A percentile compares a stretch with the other conserved stretches of the same genome.
Conservation (phyloP, 92 coral and sea anemone genomes). For the Hydrozoanthus gracilis region DNA sequence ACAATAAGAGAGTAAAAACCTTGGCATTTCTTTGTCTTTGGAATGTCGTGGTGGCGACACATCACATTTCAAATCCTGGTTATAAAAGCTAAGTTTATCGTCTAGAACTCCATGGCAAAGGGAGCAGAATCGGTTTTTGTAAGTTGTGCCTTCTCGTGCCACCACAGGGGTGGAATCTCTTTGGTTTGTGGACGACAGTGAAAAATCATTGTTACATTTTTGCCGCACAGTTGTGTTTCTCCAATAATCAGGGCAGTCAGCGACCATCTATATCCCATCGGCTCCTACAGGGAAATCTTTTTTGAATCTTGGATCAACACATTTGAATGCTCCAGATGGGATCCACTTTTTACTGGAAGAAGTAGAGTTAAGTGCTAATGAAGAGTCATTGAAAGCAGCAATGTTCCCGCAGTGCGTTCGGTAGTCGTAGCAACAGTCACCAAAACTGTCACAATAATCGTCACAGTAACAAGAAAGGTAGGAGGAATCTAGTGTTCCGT, state of each 20-base stretch:
- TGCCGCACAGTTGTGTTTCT: background rate
- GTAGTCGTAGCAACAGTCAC: conserved; percentile 17
- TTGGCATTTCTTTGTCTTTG: background rate
- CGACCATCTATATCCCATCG: background rate
- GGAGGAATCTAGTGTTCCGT: background rate
- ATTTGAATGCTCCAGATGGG: background rate
- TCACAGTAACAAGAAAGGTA: background rate
- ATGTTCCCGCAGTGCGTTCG: background rate
- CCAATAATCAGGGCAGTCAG: background rate
- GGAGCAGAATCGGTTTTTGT: conserved; percentile 64
- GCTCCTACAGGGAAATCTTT: background rate
- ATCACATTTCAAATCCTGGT: background rate
- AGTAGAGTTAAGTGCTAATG: background rate
- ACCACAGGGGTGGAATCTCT: conserved; percentile 53
- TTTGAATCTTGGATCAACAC: background rate
- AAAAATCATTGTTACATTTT: background rate
- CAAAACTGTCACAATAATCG: background rate
- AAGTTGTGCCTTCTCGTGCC: conserved; percentile 51
- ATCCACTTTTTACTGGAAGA: background rate
- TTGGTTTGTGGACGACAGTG: conserved; percentile 5
- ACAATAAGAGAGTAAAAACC: background rate
- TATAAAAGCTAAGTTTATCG: background rate
- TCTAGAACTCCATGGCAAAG: conserved; percentile 45
- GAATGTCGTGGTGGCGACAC: background rate
- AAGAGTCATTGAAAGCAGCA: background rate